Percentiles rank a stretch among this genome's conserved stretches.
Conservation (phyloP, 2,888 invertebrate species). For the Siphlonurus alternatus region DNA sequence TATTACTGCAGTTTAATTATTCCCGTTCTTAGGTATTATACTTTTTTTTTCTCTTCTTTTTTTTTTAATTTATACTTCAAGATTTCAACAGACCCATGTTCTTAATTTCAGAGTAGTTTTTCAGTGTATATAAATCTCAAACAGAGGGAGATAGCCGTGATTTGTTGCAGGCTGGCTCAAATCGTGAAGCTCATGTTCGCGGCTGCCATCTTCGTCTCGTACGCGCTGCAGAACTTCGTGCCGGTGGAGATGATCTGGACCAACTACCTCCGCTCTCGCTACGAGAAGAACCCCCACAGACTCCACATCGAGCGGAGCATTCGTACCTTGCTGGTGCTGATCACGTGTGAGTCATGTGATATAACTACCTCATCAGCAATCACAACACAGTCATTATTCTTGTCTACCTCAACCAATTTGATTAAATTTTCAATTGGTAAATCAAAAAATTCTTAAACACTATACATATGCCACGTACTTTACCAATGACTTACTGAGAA, state of each 20-base stretch:
- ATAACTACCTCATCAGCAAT: neutral
- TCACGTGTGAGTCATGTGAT: slow-evolving; percentile 42
- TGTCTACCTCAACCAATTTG: too few species aligned
- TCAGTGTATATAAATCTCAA: neutral
- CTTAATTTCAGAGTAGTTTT: neutral
- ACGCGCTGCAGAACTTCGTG: slow-evolving; percentile 39
- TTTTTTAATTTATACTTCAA: too few species aligned
- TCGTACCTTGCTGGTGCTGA: slow-evolving; percentile 33
- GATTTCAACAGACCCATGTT: too few species aligned
- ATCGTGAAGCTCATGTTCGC: neutral
- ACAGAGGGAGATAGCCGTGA: neutral
- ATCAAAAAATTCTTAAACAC: too few species aligned
- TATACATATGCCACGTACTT: too few species aligned
- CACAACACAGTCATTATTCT: too few species aligned
- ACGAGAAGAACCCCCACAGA: slow-evolving; percentile 24
- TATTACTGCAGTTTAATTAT: too few species aligned
- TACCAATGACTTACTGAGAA: too few species aligned
- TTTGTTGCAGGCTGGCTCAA: neutral
- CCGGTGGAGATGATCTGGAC: slow-evolving; percentile 36
- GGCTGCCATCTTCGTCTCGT: slow-evolving; percentile 30
- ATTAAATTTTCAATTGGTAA: too few species aligned
- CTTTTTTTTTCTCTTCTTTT: neutral
- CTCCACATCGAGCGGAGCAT: slow-evolving; percentile 33
- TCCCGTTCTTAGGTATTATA: neutral
- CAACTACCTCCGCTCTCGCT: slow-evolving; percentile 19